Percentiles rank a stretch among this genome's conserved stretches.
phyloP scores from a whole-genome alignment of 2,797 vertebrate species.

The Pseudocheirus occidentalis region DNA sequence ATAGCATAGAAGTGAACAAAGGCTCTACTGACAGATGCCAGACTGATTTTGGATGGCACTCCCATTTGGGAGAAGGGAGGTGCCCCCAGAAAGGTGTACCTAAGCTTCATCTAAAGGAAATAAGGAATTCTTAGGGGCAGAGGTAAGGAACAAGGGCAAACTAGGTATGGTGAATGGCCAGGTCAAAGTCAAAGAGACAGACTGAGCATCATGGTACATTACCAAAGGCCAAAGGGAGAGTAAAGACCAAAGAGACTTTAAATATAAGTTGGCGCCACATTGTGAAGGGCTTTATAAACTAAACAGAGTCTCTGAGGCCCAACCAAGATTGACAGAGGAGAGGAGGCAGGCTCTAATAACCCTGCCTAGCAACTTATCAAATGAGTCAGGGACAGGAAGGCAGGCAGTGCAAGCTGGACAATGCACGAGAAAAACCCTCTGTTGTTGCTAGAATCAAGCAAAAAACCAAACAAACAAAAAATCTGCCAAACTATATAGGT shows the following conservation, averaged over 20 bases:
- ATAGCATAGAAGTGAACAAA: not conserved
- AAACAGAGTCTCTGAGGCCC: not conserved
- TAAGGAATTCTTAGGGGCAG: not conserved
- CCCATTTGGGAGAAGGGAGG: not conserved
- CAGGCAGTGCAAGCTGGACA: too few species aligned
- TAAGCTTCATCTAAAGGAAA: not conserved
- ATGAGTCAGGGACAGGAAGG: too few species aligned
- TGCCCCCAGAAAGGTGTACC: not conserved
- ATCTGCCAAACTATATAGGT: too few species aligned
- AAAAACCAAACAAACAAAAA: too few species aligned
- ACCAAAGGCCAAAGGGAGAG: not conserved
- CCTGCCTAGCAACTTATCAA: not conserved
- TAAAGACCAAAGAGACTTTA: not conserved
- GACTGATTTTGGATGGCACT: not conserved
- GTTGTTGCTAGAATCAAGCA: too few species aligned
- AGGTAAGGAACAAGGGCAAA: not conserved
- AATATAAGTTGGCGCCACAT: not conserved
- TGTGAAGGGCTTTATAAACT: not conserved
- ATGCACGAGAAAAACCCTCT: too few species aligned
- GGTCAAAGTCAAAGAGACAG: not conserved
- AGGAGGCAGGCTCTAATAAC: not conserved
- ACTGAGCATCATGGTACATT: not conserved
- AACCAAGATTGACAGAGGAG: not conserved
- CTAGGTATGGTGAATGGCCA: not conserved
- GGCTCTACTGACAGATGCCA: not conserved